These are phyloP conservation scores for Gastrophysa polygoni DNA, from an alignment of 2,888 invertebrate genomes.

Conservation along the genomic window DNA sequence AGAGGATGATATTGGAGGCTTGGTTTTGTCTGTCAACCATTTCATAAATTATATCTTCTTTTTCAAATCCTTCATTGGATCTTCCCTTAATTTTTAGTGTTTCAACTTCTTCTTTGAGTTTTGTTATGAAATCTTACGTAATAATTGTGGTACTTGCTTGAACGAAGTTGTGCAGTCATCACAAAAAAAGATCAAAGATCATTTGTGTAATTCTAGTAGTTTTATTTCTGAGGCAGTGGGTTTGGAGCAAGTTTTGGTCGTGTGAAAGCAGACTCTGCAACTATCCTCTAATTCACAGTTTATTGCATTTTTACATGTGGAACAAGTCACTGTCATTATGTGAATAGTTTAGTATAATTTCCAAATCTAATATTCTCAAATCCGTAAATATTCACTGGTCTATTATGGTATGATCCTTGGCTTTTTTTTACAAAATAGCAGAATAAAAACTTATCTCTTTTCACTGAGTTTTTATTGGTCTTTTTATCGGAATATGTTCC, in stretches of 20 bases:
- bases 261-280: slow-evolving; percentile 4
- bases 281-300: slow-evolving; percentile 4
- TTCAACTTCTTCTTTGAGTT: slow-evolving; percentile 10
- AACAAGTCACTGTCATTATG: too few species aligned
- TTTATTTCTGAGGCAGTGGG: slow-evolving; percentile 6
- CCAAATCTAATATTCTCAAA: slow-evolving; percentile 2
- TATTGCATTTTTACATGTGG: too few species aligned
- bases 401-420: slow-evolving; percentile 3
- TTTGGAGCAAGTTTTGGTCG: slow-evolving; percentile 7
- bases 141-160: slow-evolving; percentile 7
- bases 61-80: neutral
- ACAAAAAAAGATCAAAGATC: slow-evolving; percentile 7
- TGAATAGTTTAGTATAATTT: neutral
- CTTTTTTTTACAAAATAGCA: neutral
- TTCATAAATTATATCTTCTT: slow-evolving; percentile 5
- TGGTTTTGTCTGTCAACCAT: slow-evolving; percentile 7
- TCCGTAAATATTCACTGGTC: slow-evolving; percentile 6
- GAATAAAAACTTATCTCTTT: too few species aligned
- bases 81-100: neutral
- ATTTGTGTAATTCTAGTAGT: neutral
- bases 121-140: slow-evolving; percentile 3
- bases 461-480: too few species aligned
- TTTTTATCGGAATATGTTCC: too few species aligned
- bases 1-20: slow-evolving; percentile 3
- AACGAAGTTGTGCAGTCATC: slow-evolving; percentile 5